phyloP scores from a whole-genome alignment of 1,140 invertebrate species.

The Periplaneta americana region DNA sequence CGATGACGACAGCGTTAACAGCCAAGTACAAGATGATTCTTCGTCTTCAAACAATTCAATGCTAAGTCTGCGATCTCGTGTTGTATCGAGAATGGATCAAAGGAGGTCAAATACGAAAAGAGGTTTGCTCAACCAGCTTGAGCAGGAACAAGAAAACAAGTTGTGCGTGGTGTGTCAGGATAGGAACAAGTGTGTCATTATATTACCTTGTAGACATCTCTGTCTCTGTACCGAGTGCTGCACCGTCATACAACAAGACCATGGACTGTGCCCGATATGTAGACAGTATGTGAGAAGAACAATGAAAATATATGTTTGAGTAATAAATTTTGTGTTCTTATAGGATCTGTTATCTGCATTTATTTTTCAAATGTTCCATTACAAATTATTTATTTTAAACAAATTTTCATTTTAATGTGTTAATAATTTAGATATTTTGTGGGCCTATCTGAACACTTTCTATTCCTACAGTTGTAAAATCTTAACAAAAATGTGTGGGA shows the following conservation, averaged over 20 bases:
- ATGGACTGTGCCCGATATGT: conserved; percentile 9
- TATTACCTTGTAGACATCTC: conserved; percentile 17
- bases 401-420: background rate
- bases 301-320: conserved; percentile 12
- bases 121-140: background rate
- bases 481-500: too few species aligned
- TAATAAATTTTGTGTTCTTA: background rate
- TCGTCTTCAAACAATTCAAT: background rate
- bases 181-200: background rate
- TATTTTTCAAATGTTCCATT: background rate
- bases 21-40: too few species aligned
- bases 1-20: too few species aligned
- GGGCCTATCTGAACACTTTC: background rate
- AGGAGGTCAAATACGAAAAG: background rate
- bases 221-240: conserved; percentile 12
- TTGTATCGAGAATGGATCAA: background rate
- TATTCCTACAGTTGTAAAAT: too few species aligned
- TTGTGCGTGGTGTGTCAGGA: conserved; percentile 17
- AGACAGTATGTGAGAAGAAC: background rate
- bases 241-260: background rate
- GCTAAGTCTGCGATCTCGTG: background rate
- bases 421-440: background rate
- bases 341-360: background rate
- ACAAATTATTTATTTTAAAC: background rate
- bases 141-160: conserved; percentile 8